These are phyloP conservation scores for Phortica okadai DNA, from an alignment of 2,888 invertebrate species.

Conservation along the genomic window DNA sequence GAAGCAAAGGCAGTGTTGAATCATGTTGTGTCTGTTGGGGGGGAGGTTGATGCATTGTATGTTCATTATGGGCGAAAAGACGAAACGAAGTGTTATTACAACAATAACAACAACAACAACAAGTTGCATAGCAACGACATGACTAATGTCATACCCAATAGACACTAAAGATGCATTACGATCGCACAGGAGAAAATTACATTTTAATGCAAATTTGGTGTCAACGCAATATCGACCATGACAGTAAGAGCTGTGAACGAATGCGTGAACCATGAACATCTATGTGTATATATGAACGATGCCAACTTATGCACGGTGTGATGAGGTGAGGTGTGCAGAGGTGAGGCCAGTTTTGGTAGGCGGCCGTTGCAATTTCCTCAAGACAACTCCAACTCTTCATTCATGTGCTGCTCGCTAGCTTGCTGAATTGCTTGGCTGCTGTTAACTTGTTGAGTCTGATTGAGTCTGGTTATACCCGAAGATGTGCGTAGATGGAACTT, in stretches of 20 bases:
- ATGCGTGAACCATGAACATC: not conserved
- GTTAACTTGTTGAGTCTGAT: not conserved
- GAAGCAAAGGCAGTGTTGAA: not conserved
- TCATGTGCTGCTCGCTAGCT: too few species aligned
- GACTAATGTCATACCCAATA: conserved; percentile 70
- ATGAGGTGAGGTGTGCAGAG: not conserved
- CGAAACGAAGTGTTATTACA: too few species aligned
- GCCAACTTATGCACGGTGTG: not conserved
- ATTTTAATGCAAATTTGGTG: conserved; percentile 72
- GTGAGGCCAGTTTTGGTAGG: too few species aligned
- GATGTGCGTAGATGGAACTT: not conserved
- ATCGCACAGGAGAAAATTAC: conserved; percentile 57
- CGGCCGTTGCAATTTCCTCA: too few species aligned
- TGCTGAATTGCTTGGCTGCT: not conserved
- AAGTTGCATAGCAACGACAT: conserved; percentile 39
- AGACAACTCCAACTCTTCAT: too few species aligned
- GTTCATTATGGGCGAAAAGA: too few species aligned
- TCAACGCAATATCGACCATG: conserved; percentile 72
- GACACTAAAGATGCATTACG: conserved; percentile 71
- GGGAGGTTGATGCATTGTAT: too few species aligned
- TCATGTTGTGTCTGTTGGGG: too few species aligned
- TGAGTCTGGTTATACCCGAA: not conserved
- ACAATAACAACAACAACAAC: not conserved
- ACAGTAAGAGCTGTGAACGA: conserved; percentile 49
- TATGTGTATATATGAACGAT: not conserved